These are phyloP conservation scores for Grallaria varia DNA, from an alignment of 2,113 vertebrate species.

Conservation along the genomic window DNA sequence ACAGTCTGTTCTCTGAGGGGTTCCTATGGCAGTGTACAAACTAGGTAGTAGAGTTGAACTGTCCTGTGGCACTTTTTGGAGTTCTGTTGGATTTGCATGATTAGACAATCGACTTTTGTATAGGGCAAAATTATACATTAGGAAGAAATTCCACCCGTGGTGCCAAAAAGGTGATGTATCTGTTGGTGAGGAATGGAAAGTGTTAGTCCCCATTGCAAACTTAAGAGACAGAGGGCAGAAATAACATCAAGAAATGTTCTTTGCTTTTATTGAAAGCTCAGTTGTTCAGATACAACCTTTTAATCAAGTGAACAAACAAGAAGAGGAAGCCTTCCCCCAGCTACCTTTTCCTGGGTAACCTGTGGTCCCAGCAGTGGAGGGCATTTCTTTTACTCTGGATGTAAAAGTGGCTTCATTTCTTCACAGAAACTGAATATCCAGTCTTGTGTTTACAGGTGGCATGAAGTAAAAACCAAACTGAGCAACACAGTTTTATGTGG, in stretches of 20 bases:
- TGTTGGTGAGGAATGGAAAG: constrained; percentile 29
- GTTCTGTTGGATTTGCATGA: constrained; percentile 62
- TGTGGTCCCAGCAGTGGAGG: constrained; percentile 18
- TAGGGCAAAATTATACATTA: constrained; percentile 7
- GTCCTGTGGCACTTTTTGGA: constrained; percentile 45
- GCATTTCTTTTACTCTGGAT: constrained; percentile 11
- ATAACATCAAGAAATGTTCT: not conserved
- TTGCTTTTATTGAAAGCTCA: constrained; percentile 16
- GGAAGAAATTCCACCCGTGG: constrained; percentile 41
- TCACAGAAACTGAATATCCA: constrained; percentile 64
- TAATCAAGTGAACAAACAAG: not conserved
- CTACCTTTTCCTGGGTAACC: not conserved
- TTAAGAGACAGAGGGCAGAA: constrained; percentile 30
- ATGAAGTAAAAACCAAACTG: constrained; percentile 64
- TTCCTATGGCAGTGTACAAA: not conserved
- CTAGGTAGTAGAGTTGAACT: constrained; percentile 25
- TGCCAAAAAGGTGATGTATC: constrained; percentile 57
- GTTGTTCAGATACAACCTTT: constrained; percentile 3
- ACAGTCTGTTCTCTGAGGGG: not conserved
- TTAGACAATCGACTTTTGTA: constrained; percentile 65
- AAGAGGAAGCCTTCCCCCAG: constrained; percentile 50
- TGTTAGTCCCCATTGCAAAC: constrained; percentile 19
- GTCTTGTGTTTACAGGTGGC: constrained; percentile 69
- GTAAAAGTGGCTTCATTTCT: constrained; percentile 36
- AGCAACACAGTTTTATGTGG: constrained; percentile 58